Base-by-base conservation (phyloP, 1,140 invertebrate genomes). In the Hypsibius dujardini region DNA sequence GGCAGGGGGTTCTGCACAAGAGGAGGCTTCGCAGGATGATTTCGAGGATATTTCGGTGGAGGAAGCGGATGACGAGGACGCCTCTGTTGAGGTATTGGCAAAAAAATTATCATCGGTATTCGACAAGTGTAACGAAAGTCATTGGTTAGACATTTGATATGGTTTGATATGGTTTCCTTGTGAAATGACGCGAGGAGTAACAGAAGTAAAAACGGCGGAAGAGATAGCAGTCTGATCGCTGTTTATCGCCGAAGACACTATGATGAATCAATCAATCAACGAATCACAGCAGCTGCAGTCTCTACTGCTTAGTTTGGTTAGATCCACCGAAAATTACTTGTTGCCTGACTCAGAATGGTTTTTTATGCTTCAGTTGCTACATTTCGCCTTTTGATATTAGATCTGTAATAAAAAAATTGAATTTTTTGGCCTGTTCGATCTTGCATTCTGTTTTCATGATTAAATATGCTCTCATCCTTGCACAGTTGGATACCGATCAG, bases 361-460 rank as follows among this genome's bases (percentile, higher is more conserved):
- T 28, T 28, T 28, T 28, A 28, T 28, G 28, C 28, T 28, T 28
- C 28, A 28, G 28, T 28, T 28, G 28, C 28, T 28, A 28, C 28
- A 28, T 28, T 28, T 28, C 28, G 28, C 28, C 28, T 28, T 28
- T 28, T 28, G 28, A 28, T 28, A 28, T 28, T 28, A 28, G 28
- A 28, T 28, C 28, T 28, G 28, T 28, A 28, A 28, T 28, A 46
- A 45, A 15, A 40, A 3, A 70, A 62, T 70, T 45, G 15, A 14
- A 70, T 70, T 70, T 70, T 70, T 71, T 15, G 42, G 2, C 2
- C 28, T 70, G 60, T 67, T 14, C 14, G 28, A 47, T 67, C n/a
- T 62, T 0, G 47, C 14, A 73, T 59, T 46, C 70, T 62, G 70
- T 72, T 74, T 73, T 47, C 92, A 95, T 81, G 88, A 90, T 71